Percentiles rank a stretch among this genome's conserved stretches.
These are phyloP conservation scores for Philereme transversata DNA, from an alignment of 2,888 invertebrate species.

Conservation along the genomic window DNA sequence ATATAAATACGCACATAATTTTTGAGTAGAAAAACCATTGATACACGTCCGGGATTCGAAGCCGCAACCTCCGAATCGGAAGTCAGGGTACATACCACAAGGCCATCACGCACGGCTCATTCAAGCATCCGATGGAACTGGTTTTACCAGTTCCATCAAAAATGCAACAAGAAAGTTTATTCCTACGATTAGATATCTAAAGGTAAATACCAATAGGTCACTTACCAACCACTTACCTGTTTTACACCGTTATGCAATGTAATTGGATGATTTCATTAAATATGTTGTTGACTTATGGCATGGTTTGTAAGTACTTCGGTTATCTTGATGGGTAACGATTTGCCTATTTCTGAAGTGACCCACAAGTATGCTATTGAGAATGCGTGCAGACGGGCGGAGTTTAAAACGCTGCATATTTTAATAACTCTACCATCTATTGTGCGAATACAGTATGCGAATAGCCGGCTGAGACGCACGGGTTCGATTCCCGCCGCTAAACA, in stretches of 20 bases:
- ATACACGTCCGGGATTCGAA: too few relatives aligned
- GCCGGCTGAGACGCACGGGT: too few relatives aligned
- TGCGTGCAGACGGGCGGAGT: constrained; percentile 4
- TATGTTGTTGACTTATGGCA: constrained; percentile 31
- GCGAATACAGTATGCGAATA: too few relatives aligned
- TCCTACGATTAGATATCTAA: constrained; percentile 7
- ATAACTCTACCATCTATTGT: background rate
- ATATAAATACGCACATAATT: too few relatives aligned
- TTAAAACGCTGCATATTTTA: background rate
- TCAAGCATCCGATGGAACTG: too few relatives aligned
- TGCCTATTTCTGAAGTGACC: constrained; percentile 27
- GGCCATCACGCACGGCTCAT: background rate
- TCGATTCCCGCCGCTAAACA: too few relatives aligned
- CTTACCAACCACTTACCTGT: constrained; percentile 9
- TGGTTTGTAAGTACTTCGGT: background rate
- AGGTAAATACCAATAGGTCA: constrained; percentile 27
- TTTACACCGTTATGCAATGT: constrained; percentile 24
- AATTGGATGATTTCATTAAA: constrained; percentile 23
- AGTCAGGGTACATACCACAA: too few relatives aligned
- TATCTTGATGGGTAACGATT: constrained; percentile 32
- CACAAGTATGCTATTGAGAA: constrained; percentile 12
- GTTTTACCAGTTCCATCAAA: constrained; percentile 32
- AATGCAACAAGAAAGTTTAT: constrained; percentile 31
- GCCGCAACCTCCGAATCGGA: too few relatives aligned
- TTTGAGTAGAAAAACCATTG: too few relatives aligned